Percentiles rank a stretch among this genome's conserved stretches.
Conservation (phyloP, 2,113 vertebrate genomes). For the Bubo bubo region DNA sequence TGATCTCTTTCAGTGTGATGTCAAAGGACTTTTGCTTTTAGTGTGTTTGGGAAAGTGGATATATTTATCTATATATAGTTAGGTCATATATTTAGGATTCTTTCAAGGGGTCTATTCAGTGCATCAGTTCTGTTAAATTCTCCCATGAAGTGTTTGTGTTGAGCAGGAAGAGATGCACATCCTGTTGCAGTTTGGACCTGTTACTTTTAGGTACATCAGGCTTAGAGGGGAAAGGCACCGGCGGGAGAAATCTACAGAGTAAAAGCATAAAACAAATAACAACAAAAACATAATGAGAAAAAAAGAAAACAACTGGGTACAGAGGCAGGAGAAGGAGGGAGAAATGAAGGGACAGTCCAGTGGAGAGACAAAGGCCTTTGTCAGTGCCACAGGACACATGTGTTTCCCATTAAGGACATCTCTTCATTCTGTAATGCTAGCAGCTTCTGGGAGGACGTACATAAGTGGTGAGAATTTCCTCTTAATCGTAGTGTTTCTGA, state of each 20-base stretch:
- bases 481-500: not conserved
- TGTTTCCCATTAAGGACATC: not conserved
- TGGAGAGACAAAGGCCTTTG: not conserved
- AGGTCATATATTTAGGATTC: not conserved
- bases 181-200: not conserved
- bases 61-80: not conserved
- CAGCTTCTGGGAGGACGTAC: not conserved
- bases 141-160: not conserved
- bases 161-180: not conserved
- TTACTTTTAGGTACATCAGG: not conserved
- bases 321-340: not conserved
- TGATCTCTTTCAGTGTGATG: not conserved
- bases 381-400: not conserved
- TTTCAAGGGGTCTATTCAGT: not conserved
- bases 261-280: not conserved
- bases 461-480: not conserved
- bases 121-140: not conserved
- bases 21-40: not conserved
- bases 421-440: not conserved
- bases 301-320: not conserved
- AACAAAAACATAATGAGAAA: not conserved
- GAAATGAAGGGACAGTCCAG: not conserved
- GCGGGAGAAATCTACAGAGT: not conserved
- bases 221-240: not conserved
- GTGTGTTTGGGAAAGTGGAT: not conserved